Conservation (phyloP, 1,140 invertebrate species). For the Battus philenor region DNA sequence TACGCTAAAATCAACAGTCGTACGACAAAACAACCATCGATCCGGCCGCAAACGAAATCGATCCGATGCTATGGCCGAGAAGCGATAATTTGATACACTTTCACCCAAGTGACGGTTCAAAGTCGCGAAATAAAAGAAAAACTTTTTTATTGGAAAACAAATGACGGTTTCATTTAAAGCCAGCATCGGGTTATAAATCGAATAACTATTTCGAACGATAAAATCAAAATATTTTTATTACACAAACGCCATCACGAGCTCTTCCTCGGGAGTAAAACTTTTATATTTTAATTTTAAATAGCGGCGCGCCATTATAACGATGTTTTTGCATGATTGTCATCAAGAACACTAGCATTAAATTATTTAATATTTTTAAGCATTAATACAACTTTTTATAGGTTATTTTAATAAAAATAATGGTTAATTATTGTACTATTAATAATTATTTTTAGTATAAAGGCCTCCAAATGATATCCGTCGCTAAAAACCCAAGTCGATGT, state of each 20-base stretch:
- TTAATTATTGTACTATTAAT: too few relatives aligned
- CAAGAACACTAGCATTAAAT: too few relatives aligned
- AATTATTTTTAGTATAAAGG: too few relatives aligned
- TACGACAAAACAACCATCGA: conserved; percentile 5
- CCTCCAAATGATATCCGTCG: too few relatives aligned
- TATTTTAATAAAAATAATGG: too few relatives aligned
- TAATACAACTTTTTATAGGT: too few relatives aligned
- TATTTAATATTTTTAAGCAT: too few relatives aligned
- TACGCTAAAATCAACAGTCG: conserved; percentile 15
- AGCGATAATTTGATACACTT: conserved; percentile 13
- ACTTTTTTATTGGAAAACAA: neutral
- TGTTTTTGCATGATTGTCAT: too few relatives aligned
- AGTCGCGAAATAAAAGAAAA: neutral
- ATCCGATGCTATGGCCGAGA: conserved; percentile 6
- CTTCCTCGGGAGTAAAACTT: too few relatives aligned
- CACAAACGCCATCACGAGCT: neutral
- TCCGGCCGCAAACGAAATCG: conserved; percentile 9
- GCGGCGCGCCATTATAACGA: too few relatives aligned
- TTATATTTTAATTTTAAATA: too few relatives aligned
- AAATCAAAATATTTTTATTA: neutral
- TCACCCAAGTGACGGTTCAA: conserved; percentile 6
- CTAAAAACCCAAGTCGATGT: too few relatives aligned
- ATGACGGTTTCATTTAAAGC: conserved; percentile 2
- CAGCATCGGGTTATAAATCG: conserved; percentile 1
- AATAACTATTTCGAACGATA: neutral